Percentiles rank a stretch among this genome's conserved stretches.
Conservation (phyloP, 2,797 vertebrate genomes). For the Sebastes kiyomatsui region DNA sequence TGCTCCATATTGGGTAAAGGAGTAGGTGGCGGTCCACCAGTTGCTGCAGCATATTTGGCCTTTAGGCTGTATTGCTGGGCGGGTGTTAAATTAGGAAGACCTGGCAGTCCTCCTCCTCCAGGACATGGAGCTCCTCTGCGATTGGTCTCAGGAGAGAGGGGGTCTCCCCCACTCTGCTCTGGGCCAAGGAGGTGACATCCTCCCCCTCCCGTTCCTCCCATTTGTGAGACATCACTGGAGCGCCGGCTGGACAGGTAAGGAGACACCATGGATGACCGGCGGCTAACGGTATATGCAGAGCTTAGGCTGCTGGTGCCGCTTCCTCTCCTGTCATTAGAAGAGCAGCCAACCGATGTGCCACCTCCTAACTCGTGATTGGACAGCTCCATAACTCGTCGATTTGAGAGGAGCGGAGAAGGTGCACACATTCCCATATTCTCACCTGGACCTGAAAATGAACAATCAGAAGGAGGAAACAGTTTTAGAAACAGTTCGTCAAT, state of each 20-base stretch:
- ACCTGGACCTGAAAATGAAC: constrained; percentile 67
- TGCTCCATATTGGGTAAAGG: constrained; percentile 87
- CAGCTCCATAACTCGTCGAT: constrained; percentile 86
- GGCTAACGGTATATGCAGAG: constrained; percentile 95
- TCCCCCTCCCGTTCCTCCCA: constrained; percentile 66
- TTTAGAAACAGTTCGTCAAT: not conserved
- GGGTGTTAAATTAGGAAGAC: constrained; percentile 87
- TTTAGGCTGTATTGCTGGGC: constrained; percentile 94
- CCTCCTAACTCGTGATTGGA: constrained; percentile 80
- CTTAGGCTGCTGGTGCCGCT: constrained; percentile 94
- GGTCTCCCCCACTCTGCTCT: constrained; percentile 75
- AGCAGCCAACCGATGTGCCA: constrained; percentile 60
- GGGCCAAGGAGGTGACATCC: constrained; percentile 71
- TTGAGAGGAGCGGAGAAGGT: constrained; percentile 80
- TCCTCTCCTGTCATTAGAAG: constrained; percentile 86
- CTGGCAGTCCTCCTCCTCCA: constrained; percentile 80
- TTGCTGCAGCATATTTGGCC: constrained; percentile 91
- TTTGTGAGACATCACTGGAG: constrained; percentile 86
- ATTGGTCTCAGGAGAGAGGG: constrained; percentile 81
- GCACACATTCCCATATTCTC: constrained; percentile 83
- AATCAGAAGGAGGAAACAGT: not conserved
- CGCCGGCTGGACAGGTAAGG: constrained; percentile 88
- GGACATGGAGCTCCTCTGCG: constrained; percentile 80
- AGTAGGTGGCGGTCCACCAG: constrained; percentile 89
- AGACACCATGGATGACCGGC: constrained; percentile 91